Base-by-base conservation (phyloP, 1,140 invertebrate species). In the Solenopsis fugax region DNA sequence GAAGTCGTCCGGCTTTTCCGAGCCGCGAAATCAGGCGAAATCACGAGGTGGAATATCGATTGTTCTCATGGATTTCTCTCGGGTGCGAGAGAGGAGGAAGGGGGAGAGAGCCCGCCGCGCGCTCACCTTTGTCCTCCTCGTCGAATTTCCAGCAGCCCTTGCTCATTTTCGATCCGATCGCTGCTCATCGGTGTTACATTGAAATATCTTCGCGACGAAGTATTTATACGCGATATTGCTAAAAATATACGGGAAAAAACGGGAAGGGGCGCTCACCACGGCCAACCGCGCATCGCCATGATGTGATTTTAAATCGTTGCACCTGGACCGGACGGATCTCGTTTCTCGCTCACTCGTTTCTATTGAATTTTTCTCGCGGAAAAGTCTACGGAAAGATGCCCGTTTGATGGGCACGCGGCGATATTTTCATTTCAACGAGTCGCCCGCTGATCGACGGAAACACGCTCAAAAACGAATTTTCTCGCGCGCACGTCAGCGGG, bases 91-190 rank as follows among this genome's bases (percentile, higher is more conserved):
- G 29, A 13, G 6, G 24, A 7, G 24, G 18, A 4, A 41, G 13
- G 41, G 34, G 41, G 13, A 24, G 16, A 60, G 21, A 50, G 13
- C 64, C 0, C 16, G n/a, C 60, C 56, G 6, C 12, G 7, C 67
- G 75, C 84, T 86, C 93, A 96, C 96, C 96, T 94, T 96, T 96
- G 77, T 96, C 96, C 52, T 96, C 94, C 9, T 96, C 94, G 81
- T 96, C 95, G 76, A 96, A 94, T 93, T 96, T 96, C 96, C 96
- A 96, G 92, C 96, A 96, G 64, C 95, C 96, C 78, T 95, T 96
- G 88, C 89, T 94, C 95, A 96, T 96, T 92, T 92, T 93, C 73
- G 62, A 72, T 24, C 3, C 21, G 6, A 62, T 82, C 52, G 41
- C 50, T 64, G 24, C n/a, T 65, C 60, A 77, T 73, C 67, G 60